phyloP scores from a whole-genome alignment of 2,113 vertebrate species.

The Indri indri region DNA sequence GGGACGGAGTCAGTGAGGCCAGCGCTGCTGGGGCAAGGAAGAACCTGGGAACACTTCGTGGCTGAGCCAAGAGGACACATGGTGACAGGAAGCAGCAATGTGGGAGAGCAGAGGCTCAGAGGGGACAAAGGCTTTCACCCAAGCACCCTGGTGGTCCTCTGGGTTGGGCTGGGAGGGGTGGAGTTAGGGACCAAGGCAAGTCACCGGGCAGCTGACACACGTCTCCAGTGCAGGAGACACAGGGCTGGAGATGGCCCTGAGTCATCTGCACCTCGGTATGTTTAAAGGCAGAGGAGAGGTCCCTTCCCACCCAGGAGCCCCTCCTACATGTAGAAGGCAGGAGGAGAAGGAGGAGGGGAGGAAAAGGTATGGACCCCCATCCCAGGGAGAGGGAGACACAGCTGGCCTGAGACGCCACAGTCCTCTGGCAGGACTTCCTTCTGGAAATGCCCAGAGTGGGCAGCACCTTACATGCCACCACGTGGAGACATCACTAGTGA shows the following conservation, averaged over 20 bases:
- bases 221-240: too few relatives aligned
- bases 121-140: neutral
- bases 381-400: neutral
- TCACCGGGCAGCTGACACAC: accelerated
- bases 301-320: too few relatives aligned
- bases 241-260: too few relatives aligned
- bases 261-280: accelerated
- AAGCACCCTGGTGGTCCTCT: too few relatives aligned
- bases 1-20: accelerated
- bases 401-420: neutral
- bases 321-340: too few relatives aligned
- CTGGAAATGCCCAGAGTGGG: accelerated
- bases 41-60: neutral
- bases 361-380: too few relatives aligned
- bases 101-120: neutral
- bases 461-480: accelerated
- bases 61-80: neutral
- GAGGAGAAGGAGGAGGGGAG: neutral
- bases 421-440: neutral
- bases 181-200: neutral
- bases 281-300: neutral
- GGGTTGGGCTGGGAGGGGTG: neutral
- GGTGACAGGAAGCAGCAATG: neutral
- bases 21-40: accelerated
- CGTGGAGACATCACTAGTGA: accelerated